Evolutionary conservation across 1,140 invertebrate species (phyloP).

Genomic region (Mamestra configurata): DNA sequence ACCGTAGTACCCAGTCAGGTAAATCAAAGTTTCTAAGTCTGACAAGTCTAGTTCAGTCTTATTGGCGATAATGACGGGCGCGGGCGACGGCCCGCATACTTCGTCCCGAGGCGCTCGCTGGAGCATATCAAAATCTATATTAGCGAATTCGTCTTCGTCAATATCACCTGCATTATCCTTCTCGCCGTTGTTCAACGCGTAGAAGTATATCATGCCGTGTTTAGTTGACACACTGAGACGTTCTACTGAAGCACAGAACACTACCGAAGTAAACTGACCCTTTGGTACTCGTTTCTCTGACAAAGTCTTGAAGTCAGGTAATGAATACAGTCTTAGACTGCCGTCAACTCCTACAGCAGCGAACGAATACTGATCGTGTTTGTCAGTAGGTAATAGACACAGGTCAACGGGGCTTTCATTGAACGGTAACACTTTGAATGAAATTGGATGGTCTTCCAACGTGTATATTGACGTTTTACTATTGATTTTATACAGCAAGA

Average conservation of each 20-base stretch:
- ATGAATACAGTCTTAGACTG: slow-evolving; percentile 90
- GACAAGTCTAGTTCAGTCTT: slow-evolving; percentile 77
- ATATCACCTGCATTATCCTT: slow-evolving; percentile 91
- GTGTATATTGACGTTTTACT: slow-evolving; percentile 79
- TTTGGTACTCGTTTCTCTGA: slow-evolving; percentile 90
- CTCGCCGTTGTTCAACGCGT: slow-evolving; percentile 91
- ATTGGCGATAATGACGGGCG: slow-evolving; percentile 80
- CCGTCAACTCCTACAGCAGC: slow-evolving; percentile 91
- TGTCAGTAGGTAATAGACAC: slow-evolving; percentile 89
- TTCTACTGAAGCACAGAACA: slow-evolving; percentile 94
- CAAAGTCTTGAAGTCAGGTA: slow-evolving; percentile 90
- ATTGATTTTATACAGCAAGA: slow-evolving; percentile 81
- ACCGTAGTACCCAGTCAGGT: slow-evolving; percentile 80
- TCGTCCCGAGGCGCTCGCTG: slow-evolving; percentile 74
- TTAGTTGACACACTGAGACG: slow-evolving; percentile 94
- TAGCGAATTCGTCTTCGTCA: slow-evolving; percentile 89
- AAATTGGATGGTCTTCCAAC: slow-evolving; percentile 89
- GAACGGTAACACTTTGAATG: slow-evolving; percentile 89
- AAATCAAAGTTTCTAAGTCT: slow-evolving; percentile 80
- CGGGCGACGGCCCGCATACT: slow-evolving; percentile 86
- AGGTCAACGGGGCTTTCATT: slow-evolving; percentile 91
- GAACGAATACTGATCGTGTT: slow-evolving; percentile 76
- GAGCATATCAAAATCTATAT: slow-evolving; percentile 82
- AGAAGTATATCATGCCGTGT: slow-evolving; percentile 94
- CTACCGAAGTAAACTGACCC: slow-evolving; percentile 92